Evolutionary conservation across 2,888 invertebrate genomes (phyloP).

Genomic region (Mimas tiliae): DNA sequence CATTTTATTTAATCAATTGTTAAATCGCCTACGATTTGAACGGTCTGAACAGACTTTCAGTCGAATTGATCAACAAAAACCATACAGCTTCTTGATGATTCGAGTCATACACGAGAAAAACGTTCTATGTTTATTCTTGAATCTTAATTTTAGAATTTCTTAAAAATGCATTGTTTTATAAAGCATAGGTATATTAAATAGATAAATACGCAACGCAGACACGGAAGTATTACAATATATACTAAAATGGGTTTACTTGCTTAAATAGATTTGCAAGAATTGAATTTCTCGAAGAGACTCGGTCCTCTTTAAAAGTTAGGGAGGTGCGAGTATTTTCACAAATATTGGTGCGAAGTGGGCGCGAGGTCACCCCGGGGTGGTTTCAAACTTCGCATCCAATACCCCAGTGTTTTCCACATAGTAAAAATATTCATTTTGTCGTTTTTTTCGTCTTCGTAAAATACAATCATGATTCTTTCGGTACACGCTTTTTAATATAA

Average conservation of each 20-base stretch:
- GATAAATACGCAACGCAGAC: not conserved
- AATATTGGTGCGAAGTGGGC: conserved; percentile 67
- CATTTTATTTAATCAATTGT: too few relatives aligned
- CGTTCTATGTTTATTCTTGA: too few relatives aligned
- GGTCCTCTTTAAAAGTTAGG: conserved; percentile 62
- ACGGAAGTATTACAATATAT: conserved; percentile 12
- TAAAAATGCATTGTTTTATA: not conserved
- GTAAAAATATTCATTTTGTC: conserved; percentile 73
- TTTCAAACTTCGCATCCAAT: conserved; percentile 53
- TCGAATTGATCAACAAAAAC: too few relatives aligned
- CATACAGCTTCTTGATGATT: too few relatives aligned
- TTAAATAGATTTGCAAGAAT: conserved; percentile 52
- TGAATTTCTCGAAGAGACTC: conserved; percentile 48
- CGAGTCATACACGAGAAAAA: too few relatives aligned
- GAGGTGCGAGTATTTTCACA: conserved; percentile 61
- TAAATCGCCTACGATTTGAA: too few relatives aligned
- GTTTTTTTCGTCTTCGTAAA: conserved; percentile 28
- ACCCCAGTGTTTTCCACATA: conserved; percentile 61
- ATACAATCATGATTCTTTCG: conserved; percentile 20
- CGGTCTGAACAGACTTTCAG: too few relatives aligned
- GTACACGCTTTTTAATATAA: conserved; percentile 23
- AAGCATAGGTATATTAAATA: not conserved
- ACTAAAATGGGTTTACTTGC: conserved; percentile 24
- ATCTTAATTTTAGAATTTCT: too few relatives aligned
- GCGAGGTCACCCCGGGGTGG: conserved; percentile 50